phyloP scores from a whole-genome alignment of 2,888 invertebrate species.

The Strigamia maritima region DNA sequence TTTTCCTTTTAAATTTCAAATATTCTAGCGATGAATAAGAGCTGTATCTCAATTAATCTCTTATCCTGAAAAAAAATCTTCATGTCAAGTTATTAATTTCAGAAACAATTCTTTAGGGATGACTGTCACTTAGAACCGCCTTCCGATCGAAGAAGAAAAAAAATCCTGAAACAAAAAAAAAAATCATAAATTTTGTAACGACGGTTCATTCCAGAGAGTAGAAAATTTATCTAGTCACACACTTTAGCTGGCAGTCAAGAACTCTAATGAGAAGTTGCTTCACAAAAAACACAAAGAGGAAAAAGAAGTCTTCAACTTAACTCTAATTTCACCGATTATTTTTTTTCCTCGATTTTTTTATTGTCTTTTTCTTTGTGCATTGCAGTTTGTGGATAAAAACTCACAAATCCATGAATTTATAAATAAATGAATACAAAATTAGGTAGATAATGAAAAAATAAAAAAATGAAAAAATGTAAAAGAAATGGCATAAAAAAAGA shows the following conservation, averaged over 20 bases:
- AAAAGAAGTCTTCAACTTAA: neutral
- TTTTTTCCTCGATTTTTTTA: neutral
- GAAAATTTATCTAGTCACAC: constrained; percentile 21
- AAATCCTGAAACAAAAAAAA: neutral
- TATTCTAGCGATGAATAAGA: constrained; percentile 13
- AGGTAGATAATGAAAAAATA: neutral
- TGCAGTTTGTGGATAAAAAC: neutral
- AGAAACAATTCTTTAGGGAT: constrained; percentile 26
- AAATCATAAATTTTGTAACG: constrained; percentile 20
- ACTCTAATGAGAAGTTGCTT: neutral
- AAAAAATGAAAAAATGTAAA: neutral
- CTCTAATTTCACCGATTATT: neutral
- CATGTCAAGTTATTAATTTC: constrained; percentile 30
- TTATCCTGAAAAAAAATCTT: neutral
- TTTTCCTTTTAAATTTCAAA: neutral
- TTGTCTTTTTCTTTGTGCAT: neutral
- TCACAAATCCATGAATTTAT: constrained; percentile 18
- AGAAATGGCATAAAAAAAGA: neutral
- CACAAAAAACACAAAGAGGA: neutral
- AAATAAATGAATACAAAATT: constrained; percentile 7
- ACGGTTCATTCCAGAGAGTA: neutral
- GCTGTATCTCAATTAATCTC: constrained; percentile 23
- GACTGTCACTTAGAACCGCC: constrained; percentile 21
- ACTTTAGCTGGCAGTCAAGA: constrained; percentile 17
- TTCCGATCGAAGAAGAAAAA: neutral